Percentiles rank a stretch among this genome's conserved stretches.
These are phyloP conservation scores for Anguilla megastoma DNA, from an alignment of 2,797 vertebrate genomes.

Conservation along the genomic window DNA sequence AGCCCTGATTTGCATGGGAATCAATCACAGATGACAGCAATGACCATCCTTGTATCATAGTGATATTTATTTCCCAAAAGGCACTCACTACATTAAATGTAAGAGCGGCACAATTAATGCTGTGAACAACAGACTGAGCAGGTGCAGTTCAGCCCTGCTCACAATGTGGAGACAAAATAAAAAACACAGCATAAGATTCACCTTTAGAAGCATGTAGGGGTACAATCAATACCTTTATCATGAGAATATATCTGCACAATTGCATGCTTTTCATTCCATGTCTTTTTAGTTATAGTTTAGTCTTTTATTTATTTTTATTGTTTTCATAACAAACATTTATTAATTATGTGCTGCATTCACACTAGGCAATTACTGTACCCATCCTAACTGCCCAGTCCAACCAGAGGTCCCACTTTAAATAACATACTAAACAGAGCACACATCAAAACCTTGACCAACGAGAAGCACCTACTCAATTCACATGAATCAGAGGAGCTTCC, in stretches of 20 bases:
- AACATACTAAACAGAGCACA: not conserved
- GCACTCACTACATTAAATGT: conserved; percentile 66
- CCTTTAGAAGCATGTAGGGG: conserved; percentile 58
- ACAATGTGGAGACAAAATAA: conserved; percentile 50
- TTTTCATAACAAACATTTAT: conserved; percentile 52
- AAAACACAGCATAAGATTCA: conserved; percentile 37
- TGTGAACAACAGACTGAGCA: conserved; percentile 54
- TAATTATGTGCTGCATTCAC: conserved; percentile 57
- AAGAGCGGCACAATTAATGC: conserved; percentile 58
- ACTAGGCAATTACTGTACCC: conserved; percentile 48
- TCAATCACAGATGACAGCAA: not conserved
- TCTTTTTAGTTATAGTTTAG: conserved; percentile 48
- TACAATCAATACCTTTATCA: conserved; percentile 67
- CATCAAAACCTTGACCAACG: conserved; percentile 2
- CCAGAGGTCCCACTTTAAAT: not conserved
- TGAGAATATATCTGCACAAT: conserved; percentile 57
- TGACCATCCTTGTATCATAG: conserved; percentile 35
- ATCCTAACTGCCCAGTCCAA: conserved; percentile 21
- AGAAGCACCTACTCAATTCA: not conserved
- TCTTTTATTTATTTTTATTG: conserved; percentile 44
- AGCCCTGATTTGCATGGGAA: conserved; percentile 9
- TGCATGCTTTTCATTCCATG: conserved; percentile 65
- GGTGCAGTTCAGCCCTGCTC: conserved; percentile 43
- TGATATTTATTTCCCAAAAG: conserved; percentile 66
- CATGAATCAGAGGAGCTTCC: conserved; percentile 45